A percentile compares a stretch with the other conserved stretches of the same genome.
phyloP scores from a whole-genome alignment of 1,140 invertebrate species.

The Cotesia glomerata region DNA sequence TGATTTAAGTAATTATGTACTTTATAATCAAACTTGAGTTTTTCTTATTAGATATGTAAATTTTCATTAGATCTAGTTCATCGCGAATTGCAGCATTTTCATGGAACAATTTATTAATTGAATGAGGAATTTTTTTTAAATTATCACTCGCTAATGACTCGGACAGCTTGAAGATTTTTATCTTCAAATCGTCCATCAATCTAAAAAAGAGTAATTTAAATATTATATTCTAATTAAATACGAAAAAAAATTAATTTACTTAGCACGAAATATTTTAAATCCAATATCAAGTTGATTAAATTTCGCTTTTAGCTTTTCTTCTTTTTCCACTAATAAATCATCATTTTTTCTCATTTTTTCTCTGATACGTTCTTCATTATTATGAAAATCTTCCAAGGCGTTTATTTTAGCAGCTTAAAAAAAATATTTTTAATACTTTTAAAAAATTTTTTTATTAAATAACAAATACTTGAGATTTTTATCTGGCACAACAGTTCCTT shows the following conservation, averaged over 20 bases:
- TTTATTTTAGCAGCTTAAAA: constrained; percentile 48
- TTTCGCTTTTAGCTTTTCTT: constrained; percentile 34
- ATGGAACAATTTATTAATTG: constrained; percentile 43
- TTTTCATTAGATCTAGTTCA: constrained; percentile 2
- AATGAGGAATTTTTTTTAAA: constrained; percentile 27
- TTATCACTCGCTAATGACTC: constrained; percentile 44
- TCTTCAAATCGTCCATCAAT: constrained; percentile 48
- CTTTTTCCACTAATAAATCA: constrained; percentile 32
- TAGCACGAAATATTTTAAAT: constrained; percentile 46
- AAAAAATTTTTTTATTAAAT: not conserved
- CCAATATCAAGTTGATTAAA: constrained; percentile 38
- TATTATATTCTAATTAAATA: not conserved
- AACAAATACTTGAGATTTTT: constrained; percentile 44
- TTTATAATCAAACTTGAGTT: not conserved
- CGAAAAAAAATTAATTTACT: constrained; percentile 34
- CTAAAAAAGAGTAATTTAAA: constrained; percentile 34
- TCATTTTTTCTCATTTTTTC: constrained; percentile 37
- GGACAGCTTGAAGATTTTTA: constrained; percentile 39
- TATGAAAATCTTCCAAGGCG: constrained; percentile 50
- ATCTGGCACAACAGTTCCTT: constrained; percentile 39
- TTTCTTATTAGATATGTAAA: constrained; percentile 2
- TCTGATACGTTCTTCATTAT: constrained; percentile 28
- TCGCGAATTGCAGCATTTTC: constrained; percentile 49
- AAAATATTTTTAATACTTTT: not conserved
- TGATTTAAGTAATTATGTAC: not conserved